These are phyloP conservation scores for Drosophila yakuba DNA, from an alignment of 1,140 invertebrate species.

Conservation along the genomic window DNA sequence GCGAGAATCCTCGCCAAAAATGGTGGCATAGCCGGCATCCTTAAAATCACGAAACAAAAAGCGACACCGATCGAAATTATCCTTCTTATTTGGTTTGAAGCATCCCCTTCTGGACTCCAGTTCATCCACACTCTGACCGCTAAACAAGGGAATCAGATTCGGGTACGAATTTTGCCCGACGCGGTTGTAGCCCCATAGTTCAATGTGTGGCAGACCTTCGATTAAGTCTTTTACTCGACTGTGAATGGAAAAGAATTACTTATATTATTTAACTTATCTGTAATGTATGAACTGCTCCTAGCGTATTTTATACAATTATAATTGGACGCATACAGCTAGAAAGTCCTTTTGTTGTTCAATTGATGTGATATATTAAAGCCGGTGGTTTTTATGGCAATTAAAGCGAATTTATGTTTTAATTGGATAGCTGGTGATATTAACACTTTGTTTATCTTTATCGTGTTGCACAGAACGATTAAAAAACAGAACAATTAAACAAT, in stretches of 20 bases:
- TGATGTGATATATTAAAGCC: neutral
- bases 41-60: slow-evolving; percentile 20
- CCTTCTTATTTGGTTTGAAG: neutral
- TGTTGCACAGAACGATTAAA: neutral
- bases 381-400: neutral
- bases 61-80: slow-evolving; percentile 7
- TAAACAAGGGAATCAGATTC: slow-evolving; percentile 18
- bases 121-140: neutral
- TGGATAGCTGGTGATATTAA: neutral
- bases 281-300: no score
- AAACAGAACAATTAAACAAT: no score
- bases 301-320: neutral
- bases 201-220: slow-evolving; percentile 7
- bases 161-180: slow-evolving; percentile 25
- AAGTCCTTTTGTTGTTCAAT: neutral
- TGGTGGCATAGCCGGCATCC: slow-evolving; percentile 16
- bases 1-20: slow-evolving; percentile 24
- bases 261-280: no score
- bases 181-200: slow-evolving; percentile 45
- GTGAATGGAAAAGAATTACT: neutral
- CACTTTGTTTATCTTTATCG: neutral
- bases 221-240: neutral
- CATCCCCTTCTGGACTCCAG: slow-evolving; percentile 4
- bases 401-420: neutral
- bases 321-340: neutral